Evolutionary conservation across 30 jellyfish, hydroid and myxozoan genomes (phyloP).

Genomic region (Aurelia aurita): DNA sequence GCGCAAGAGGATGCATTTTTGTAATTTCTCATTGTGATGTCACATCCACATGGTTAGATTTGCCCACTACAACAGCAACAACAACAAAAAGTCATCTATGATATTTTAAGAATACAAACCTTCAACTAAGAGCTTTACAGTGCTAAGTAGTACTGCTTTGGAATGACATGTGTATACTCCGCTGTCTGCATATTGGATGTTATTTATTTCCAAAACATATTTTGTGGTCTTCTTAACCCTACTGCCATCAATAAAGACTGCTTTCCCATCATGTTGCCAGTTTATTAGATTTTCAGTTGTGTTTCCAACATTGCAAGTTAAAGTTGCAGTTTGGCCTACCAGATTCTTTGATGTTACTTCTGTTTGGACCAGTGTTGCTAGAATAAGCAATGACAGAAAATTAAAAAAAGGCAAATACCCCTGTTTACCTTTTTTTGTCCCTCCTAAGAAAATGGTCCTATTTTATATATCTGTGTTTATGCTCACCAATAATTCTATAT

Average conservation of each 20-base stretch:
- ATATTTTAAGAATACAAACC: conserved; percentile 36
- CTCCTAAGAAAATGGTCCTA: too few relatives aligned
- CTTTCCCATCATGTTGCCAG: conserved; percentile 43
- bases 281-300: not conserved
- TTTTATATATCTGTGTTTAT: too few relatives aligned
- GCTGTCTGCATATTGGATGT: conserved; percentile 38
- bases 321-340: conserved; percentile 18
- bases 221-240: conserved; percentile 36
- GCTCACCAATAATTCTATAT: too few relatives aligned
- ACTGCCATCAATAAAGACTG: conserved; percentile 32
- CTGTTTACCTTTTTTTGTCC: too few relatives aligned
- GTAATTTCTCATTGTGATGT: too few relatives aligned
- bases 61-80: too few relatives aligned
- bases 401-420: too few relatives aligned
- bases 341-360: not conserved
- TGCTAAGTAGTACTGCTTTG: conserved; percentile 2
- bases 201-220: conserved; percentile 13
- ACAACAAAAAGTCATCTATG: not conserved
- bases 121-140: conserved; percentile 21
- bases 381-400: too few relatives aligned
- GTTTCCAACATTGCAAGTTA: conserved; percentile 23
- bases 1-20: too few relatives aligned
- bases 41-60: too few relatives aligned
- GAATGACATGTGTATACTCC: conserved; percentile 50
- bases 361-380: too few relatives aligned